Base-by-base conservation (phyloP, 2,888 invertebrate genomes). In the Dasysyrphus albostriatus region DNA sequence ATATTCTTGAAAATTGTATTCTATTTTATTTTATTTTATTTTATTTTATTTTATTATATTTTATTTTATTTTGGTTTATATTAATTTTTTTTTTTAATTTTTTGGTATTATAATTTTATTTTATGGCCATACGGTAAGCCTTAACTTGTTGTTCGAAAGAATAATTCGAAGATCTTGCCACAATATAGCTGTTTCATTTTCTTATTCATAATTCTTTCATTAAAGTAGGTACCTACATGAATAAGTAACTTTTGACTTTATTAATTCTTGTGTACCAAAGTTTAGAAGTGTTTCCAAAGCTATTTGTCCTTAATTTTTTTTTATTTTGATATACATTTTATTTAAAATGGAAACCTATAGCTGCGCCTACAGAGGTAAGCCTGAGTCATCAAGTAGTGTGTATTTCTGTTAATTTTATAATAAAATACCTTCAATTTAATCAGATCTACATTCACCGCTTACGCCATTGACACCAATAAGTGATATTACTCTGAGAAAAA, bases 291-390 rank as follows among this genome's bases (percentile, higher is more conserved):
- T 14, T 12, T 63, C 29, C 6, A 32, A 10, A 47, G 6, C 9
- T 29, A 4, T 67, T 58, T 49, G 10, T 37, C 24, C 3, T 1
- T 4, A 6, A 5, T 4, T n/a, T 2, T 47, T n/a, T n/a, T 34
- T 56, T 39, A 32, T 54, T 16, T 12, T 19, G 2, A 10, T 10
- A 39, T 9, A 47, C 51, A 0, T 54, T 39, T 39, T 54, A 37
- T 24, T 37, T 24, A 39, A 59, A 5, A 84, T 87, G 87, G 87
- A 87, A 47, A 78, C 87, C 12, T 87, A 87, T 37, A 74, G 59
- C 7, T 83, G 83, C 19, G 83, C 87, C 29, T 87, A 87, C 58
- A 79, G 87, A 83, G 87, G 87, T 87, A 82, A 78, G 34, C 9
- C 2, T 2, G 9, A 14, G n/a, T n/a, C n/a, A 2, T 49, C 10